Conservation (phyloP, 2,113 vertebrate genomes). For the Coturnix japonica region DNA sequence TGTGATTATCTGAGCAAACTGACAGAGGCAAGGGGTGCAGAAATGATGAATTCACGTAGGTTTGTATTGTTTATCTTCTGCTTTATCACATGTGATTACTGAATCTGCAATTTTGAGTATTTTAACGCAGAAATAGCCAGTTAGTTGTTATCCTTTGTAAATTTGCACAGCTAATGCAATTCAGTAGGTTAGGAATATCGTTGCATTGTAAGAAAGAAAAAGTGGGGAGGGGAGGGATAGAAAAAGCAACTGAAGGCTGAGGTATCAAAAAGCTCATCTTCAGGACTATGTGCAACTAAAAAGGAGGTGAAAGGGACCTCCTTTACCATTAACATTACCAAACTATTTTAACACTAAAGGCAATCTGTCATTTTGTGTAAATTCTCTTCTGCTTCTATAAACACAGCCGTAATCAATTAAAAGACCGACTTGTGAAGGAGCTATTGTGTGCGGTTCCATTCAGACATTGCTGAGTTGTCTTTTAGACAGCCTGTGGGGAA, state of each 20-base stretch:
- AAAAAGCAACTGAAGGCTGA: neutral
- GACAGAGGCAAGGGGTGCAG: neutral
- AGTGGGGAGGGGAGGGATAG: neutral
- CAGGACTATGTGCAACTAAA: conserved; percentile 3
- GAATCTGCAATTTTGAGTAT: neutral
- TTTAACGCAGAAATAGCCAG: neutral
- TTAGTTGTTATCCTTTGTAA: neutral
- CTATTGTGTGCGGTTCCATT: conserved; percentile 77
- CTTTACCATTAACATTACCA: conserved; percentile 52
- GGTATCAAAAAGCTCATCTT: conserved; percentile 50
- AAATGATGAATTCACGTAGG: neutral
- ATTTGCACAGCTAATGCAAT: neutral
- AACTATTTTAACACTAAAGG: conserved; percentile 74
- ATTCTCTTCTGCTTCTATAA: conserved; percentile 83
- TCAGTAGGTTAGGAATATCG: neutral
- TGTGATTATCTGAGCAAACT: neutral
- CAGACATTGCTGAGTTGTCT: conserved; percentile 74
- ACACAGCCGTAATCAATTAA: conserved; percentile 85
- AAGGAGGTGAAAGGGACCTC: conserved; percentile 30
- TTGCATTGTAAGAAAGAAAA: neutral
- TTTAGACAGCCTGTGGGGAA: conserved; percentile 74
- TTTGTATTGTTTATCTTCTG: neutral
- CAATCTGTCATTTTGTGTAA: conserved; percentile 81
- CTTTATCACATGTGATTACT: neutral
- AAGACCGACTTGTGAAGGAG: conserved; percentile 79